Percentiles rank a stretch among this genome's conserved stretches.
These are phyloP conservation scores for Chunga burmeisteri DNA, from an alignment of 2,113 vertebrate species.

Conservation along the genomic window DNA sequence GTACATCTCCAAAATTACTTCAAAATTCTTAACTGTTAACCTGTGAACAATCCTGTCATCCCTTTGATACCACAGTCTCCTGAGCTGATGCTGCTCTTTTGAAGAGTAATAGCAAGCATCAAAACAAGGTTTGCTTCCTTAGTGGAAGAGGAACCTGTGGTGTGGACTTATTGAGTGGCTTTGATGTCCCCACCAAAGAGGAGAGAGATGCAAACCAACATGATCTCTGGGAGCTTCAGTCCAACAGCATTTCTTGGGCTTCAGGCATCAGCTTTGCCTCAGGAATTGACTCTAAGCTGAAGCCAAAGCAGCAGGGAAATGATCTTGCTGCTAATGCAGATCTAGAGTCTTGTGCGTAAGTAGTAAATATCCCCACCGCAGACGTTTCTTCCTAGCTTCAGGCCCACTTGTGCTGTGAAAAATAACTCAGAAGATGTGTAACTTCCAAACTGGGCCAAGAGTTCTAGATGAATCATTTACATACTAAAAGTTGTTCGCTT, in stretches of 20 bases:
- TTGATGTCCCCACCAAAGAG: not conserved
- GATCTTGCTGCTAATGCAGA: not conserved
- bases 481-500: not conserved
- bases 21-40: not conserved
- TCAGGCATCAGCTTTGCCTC: not conserved
- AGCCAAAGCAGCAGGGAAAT: not conserved
- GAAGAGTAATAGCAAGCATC: not conserved
- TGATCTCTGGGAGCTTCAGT: not conserved
- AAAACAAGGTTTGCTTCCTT: not conserved
- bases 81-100: not conserved
- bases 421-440: not conserved
- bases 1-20: not conserved
- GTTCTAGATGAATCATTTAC: not conserved
- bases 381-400: not conserved
- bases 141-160: not conserved
- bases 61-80: not conserved
- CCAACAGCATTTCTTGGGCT: not conserved
- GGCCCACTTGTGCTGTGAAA: not conserved
- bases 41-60: not conserved
- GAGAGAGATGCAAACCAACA: not conserved
- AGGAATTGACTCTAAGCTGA: not conserved
- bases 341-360: not conserved
- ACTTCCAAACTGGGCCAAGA: not conserved
- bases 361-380: not conserved
- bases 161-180: not conserved